These are phyloP conservation scores for Bubo scandiacus DNA, from an alignment of 2,113 vertebrate species.

Conservation along the genomic window DNA sequence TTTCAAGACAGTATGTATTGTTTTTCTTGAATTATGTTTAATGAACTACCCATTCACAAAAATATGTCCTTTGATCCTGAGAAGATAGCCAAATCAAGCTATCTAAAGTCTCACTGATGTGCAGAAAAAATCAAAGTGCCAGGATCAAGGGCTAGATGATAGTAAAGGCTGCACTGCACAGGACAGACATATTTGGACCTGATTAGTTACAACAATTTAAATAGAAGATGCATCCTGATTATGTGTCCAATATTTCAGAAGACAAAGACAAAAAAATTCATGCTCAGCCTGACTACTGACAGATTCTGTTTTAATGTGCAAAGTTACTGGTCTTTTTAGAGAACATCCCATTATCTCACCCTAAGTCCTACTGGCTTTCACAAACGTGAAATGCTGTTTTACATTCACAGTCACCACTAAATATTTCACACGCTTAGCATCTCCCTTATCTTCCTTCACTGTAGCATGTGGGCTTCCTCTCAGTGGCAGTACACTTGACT, in stretches of 20 bases:
- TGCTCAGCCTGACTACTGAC: not conserved
- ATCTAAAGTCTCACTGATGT: not conserved
- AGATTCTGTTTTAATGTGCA: not conserved
- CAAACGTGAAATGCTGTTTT: not conserved
- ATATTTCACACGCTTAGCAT: not conserved
- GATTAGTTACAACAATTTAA: not conserved
- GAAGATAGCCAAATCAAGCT: not conserved
- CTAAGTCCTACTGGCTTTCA: not conserved
- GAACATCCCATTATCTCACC: not conserved
- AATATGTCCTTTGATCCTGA: not conserved
- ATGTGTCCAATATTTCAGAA: not conserved
- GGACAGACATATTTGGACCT: not conserved
- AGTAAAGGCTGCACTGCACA: not conserved
- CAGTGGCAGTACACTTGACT: not conserved
- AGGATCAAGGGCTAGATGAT: not conserved
- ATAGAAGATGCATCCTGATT: not conserved
- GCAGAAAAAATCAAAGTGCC: not conserved
- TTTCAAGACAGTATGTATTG: not conserved
- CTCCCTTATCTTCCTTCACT: conserved; percentile 4
- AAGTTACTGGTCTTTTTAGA: not conserved
- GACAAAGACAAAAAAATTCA: not conserved
- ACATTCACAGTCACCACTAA: not conserved
- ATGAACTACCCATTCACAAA: not conserved
- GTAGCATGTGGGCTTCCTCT: not conserved
- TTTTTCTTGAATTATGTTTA: not conserved